Conservation (phyloP, 2,888 invertebrate species). For the Apodemia zela region DNA sequence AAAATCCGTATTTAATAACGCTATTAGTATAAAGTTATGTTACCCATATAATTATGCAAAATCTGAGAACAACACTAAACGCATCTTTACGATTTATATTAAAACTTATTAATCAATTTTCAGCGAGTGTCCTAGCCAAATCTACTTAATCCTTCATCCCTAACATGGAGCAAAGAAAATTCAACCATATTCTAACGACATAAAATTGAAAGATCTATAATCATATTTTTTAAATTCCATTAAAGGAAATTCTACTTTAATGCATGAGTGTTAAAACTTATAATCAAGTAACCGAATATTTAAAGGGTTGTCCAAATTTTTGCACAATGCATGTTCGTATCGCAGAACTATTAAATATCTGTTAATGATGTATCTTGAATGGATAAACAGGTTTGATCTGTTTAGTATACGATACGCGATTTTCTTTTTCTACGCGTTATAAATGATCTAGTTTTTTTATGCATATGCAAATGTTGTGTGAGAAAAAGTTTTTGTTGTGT, state of each 20-base stretch:
- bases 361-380: conserved; percentile 51
- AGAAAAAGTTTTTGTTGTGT: conserved; percentile 45
- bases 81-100: conserved; percentile 35
- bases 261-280: neutral
- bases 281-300: conserved; percentile 1
- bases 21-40: conserved; percentile 16
- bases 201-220: conserved; percentile 6
- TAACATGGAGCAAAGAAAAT: too few species aligned
- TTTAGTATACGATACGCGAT: conserved; percentile 55
- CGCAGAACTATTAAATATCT: neutral
- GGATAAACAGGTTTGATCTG: conserved; percentile 74
- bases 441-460: conserved; percentile 48
- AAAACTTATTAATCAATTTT: conserved; percentile 38
- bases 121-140: conserved; percentile 19
- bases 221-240: neutral
- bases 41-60: conserved; percentile 33
- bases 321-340: conserved; percentile 17
- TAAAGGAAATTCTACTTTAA: neutral
- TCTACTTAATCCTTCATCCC: conserved; percentile 16
- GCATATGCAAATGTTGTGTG: conserved; percentile 58
- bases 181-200: neutral
- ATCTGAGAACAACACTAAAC: conserved; percentile 36
- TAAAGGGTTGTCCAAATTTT: conserved; percentile 25
- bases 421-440: conserved; percentile 45
- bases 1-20: conserved; percentile 24